Evolutionary conservation across 2,888 invertebrate species (phyloP), one percentile per base, ranked within the genome.

Genomic region (Oxyscelio sp.): DNA sequence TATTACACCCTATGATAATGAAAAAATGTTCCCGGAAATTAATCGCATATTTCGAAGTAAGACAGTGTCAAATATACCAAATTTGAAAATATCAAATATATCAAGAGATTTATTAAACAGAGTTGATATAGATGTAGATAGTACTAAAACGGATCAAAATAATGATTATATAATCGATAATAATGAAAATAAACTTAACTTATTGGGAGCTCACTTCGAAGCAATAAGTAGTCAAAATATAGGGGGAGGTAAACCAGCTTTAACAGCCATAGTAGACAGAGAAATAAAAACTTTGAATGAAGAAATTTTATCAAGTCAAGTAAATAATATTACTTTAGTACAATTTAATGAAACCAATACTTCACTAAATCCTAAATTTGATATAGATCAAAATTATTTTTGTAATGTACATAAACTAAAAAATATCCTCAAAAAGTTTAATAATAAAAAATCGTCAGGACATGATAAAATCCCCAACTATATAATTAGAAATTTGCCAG

Each of bases 391-490:
- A 6, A 8, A 21, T 8, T 73, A 52, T 17, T 73, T 80, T 34
- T 73, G 65, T 15, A 24, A 4, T 2, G 13, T 1, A n/a, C 1
- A 8, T 11, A 24, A 22, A 43, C 5, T 54, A 1, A 27, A 15
- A 63, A 34, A 17, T 0, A 74, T 73, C 0, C 3, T 73, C 0
- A 31, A n/a, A 21, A 50, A 50, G 13, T 21, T 78, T 6, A 78
- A 78, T 11, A 78, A 68, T 17, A 78, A 68, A 43, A 78, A 48
- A 52, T 85, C 83, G 0, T 2, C 73, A 11, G 74, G 83, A 4
- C 58, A 66, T 21, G 86, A 86, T 27, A 38, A 40, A 5, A 78
- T 83, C 15, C 77, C 81, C 1, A 66, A 73, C 9, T 56, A 63
- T 24, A 24, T 81, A 4, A 9, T 83, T 0, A 85, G 83, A 71